Conservation (phyloP, 2,797 vertebrate genomes). For the Centropyge bicolor region DNA sequence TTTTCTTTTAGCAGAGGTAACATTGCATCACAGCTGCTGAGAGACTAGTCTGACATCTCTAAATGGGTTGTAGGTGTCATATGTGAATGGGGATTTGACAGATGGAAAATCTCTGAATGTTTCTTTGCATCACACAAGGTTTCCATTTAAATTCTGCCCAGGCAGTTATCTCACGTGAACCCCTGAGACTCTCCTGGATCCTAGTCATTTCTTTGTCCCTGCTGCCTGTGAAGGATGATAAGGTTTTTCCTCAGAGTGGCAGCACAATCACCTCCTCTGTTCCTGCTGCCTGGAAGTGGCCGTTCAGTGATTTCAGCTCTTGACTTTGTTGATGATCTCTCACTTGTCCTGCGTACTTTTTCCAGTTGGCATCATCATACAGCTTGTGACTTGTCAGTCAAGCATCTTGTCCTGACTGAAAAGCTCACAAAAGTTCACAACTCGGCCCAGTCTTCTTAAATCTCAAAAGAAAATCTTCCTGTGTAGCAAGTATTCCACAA, state of each 20-base stretch:
- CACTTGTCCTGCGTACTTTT: background rate
- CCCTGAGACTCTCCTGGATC: background rate
- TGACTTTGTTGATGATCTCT: slow-evolving; percentile 21
- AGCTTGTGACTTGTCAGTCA: background rate
- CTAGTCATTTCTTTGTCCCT: background rate
- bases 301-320: slow-evolving; percentile 6
- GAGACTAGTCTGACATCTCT: background rate
- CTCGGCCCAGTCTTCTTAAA: background rate
- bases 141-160: background rate
- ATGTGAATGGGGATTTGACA: background rate
- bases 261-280: background rate
- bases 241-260: slow-evolving; percentile 12
- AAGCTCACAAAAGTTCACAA: background rate
- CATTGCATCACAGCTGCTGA: too few species aligned
- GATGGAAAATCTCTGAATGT: background rate
- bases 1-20: background rate
- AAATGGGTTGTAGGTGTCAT: background rate
- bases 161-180: background rate
- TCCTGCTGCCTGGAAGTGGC: background rate
- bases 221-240: slow-evolving; percentile 7
- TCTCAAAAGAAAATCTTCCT: too few species aligned
- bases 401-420: background rate
- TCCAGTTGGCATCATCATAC: slow-evolving; percentile 1
- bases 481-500: background rate
- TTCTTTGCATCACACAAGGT: background rate